Evolutionary conservation across 1,140 invertebrate species (phyloP), one percentile per base, ranked within the genome.

Genomic region (Bombus sylvicola): DNA sequence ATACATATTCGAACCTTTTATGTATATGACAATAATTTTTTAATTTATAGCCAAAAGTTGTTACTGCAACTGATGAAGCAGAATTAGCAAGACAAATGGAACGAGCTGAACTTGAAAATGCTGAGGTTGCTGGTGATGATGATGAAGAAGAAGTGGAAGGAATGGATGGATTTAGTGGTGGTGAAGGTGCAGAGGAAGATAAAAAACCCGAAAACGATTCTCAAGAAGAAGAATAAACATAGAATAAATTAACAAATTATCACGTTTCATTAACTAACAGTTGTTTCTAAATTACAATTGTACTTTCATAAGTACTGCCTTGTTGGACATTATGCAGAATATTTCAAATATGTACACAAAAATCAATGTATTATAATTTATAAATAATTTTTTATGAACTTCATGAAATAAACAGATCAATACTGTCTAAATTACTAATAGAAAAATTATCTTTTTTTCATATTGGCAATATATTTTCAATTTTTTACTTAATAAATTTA

Each of bases 1-100:
- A 39, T 53, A 34, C 43, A 86, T 73, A 37, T 83, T 76, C 1
- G 0, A 34, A 74, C 69, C 31, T n/a, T 57, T 66, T 69, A 43
- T 53, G 37, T 75, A n/a, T 39, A 53, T 22, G 31, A 71, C 47
- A 34, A 41, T 64, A 62, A 31, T 86, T 57, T 82, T 86, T 81
- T 72, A 81, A 86, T 91, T 93, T 94, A 25, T 92, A 99, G 98
- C 98, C 99, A 69, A 99, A 99, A 96, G 98, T 99, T 75, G 99
- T 99, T 15, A 99, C 99, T 39, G 99, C 99, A 75, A 97, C 98
- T 22, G 99, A 99, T 95, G 99, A 99, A 95, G 98, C 98, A 1
- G 99, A 99, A 94, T 96, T 99, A 86, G 97, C 98, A 28, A 96
- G 98, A 93, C 98, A 99, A 94, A 97, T 99, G 97, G 98, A 99